Evolutionary conservation across 2,113 vertebrate genomes (phyloP).

Genomic region (Apodemus speciosus): DNA sequence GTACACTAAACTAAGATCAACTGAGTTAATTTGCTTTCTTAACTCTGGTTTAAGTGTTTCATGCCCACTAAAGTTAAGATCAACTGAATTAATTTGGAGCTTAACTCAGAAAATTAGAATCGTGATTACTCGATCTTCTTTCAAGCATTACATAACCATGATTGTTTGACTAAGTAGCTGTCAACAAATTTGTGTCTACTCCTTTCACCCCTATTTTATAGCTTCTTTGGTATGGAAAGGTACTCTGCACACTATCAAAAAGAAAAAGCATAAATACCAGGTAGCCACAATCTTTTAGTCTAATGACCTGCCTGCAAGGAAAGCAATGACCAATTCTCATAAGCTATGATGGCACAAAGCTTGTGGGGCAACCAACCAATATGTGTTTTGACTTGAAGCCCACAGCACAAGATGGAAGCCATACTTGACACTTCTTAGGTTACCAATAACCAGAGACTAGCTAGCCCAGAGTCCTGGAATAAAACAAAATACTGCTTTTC

Average conservation of each 20-base stretch:
- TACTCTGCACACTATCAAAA: not conserved
- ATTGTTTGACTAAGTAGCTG: not conserved
- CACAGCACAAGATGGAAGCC: not conserved
- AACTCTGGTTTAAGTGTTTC: constrained; percentile 57
- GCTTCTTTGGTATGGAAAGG: not conserved
- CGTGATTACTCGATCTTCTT: not conserved
- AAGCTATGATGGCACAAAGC: not conserved
- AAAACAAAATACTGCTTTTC: not conserved
- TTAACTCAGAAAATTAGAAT: constrained; percentile 56
- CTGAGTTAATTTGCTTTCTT: constrained; percentile 60
- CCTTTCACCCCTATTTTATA: not conserved
- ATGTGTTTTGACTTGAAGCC: not conserved
- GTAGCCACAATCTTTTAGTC: not conserved
- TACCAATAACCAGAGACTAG: not conserved
- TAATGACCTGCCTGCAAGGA: not conserved
- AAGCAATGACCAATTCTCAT: not conserved
- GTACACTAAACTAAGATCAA: constrained; percentile 46
- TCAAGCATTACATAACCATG: not conserved
- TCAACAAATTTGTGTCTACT: not conserved
- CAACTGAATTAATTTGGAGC: constrained; percentile 55
- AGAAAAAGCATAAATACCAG: not conserved
- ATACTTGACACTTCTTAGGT: not conserved
- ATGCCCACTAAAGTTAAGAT: constrained; percentile 55
- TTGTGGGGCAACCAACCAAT: not conserved
- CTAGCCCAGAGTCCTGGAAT: not conserved